A percentile compares a stretch with the other conserved stretches of the same genome.
Evolutionary conservation across 1,140 invertebrate genomes (phyloP).

Genomic region (Eciton burchellii): DNA sequence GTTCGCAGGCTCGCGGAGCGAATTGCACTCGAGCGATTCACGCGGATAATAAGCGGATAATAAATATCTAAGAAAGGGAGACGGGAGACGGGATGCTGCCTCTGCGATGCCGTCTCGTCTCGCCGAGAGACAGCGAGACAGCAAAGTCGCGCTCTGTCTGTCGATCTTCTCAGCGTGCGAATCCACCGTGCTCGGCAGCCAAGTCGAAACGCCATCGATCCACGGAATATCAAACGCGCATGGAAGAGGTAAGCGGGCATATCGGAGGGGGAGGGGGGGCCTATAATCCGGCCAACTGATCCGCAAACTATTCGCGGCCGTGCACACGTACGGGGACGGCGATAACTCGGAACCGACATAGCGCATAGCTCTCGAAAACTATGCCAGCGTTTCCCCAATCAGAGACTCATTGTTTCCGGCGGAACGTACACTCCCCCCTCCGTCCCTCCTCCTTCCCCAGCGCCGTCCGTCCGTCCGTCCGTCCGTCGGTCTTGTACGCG

Average conservation of each 20-base stretch:
- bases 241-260: slow-evolving; percentile 30
- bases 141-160: not conserved
- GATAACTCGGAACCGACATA: slow-evolving; percentile 49
- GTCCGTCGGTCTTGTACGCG: slow-evolving; percentile 8
- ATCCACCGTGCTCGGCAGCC: not conserved
- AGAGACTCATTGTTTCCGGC: slow-evolving; percentile 68
- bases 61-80: no score
- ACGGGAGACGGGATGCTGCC: no score
- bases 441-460: no score
- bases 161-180: not conserved
- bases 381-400: slow-evolving; percentile 69
- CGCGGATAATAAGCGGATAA: no score
- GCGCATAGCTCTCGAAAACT: slow-evolving; percentile 60
- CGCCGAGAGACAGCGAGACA: no score
- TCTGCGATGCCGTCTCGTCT: no score
- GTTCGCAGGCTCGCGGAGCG: no score
- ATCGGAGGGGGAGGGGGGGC: no score
- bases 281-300: slow-evolving; percentile 39
- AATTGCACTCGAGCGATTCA: no score
- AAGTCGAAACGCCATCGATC: slow-evolving; percentile 47
- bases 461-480: slow-evolving; percentile 25
- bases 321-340: slow-evolving; percentile 13
- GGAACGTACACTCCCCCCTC: no score
- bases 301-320: slow-evolving; percentile 60
- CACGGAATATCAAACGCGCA: slow-evolving; percentile 36